These are phyloP conservation scores for Oreamnos americanus DNA, from an alignment of 2,113 vertebrate genomes.

Conservation along the genomic window DNA sequence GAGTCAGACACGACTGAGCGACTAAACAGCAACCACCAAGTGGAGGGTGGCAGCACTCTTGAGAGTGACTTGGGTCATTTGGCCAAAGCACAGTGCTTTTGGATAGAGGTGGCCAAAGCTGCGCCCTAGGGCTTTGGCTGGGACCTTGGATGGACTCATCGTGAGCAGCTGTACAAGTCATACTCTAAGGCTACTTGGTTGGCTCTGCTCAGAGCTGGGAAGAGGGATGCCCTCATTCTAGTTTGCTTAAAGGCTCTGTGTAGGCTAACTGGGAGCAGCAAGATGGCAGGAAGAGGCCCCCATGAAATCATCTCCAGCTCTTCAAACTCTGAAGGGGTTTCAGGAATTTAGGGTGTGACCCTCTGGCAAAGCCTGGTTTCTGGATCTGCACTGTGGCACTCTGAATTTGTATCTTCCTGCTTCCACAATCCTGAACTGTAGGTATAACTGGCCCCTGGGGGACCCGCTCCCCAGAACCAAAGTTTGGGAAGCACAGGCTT, in stretches of 20 bases:
- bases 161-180: neutral
- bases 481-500: neutral
- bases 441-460: neutral
- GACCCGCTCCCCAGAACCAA: neutral
- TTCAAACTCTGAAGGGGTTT: neutral
- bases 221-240: neutral
- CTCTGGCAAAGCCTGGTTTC: neutral
- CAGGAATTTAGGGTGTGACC: neutral
- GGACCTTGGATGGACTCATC: neutral
- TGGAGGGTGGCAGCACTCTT: neutral
- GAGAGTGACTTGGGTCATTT: neutral
- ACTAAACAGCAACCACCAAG: neutral
- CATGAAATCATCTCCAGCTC: neutral
- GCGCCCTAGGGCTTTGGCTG: rapidly evolving
- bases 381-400: neutral
- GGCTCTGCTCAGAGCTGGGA: neutral
- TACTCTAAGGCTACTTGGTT: neutral
- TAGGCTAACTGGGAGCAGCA: neutral
- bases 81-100: neutral
- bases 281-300: neutral
- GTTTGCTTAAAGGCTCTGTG: neutral
- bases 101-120: neutral
- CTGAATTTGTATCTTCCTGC: neutral
- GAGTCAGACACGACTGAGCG: neutral
- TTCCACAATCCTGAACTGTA: neutral